phyloP scores from a whole-genome alignment of 2,797 vertebrate species.

The Sebastes iracundus region DNA sequence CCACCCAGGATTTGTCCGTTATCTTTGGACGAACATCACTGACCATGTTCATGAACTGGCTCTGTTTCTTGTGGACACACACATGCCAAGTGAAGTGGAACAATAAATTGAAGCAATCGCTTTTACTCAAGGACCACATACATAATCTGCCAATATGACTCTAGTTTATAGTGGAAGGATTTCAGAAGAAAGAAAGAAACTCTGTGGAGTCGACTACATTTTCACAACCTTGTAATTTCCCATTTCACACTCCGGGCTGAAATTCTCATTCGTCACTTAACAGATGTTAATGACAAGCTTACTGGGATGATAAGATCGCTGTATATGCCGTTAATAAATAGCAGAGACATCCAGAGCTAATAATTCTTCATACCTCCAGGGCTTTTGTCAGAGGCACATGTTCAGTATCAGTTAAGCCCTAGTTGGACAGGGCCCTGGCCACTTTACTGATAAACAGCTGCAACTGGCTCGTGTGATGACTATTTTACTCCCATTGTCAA shows the following conservation, averaged over 20 bases:
- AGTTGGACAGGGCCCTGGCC: constrained; percentile 35
- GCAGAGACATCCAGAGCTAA: background rate
- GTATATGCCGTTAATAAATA: background rate
- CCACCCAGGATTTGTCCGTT: constrained; percentile 67
- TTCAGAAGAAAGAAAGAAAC: constrained; percentile 18
- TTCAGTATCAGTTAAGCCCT: constrained; percentile 59
- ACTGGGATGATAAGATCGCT: background rate
- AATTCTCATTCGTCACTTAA: background rate
- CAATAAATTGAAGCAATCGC: constrained; percentile 50
- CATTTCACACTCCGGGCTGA: constrained; percentile 1
- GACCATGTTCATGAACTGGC: constrained; percentile 57
- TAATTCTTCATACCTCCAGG: constrained; percentile 5
- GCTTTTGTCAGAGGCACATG: constrained; percentile 60
- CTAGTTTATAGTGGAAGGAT: constrained; percentile 25
- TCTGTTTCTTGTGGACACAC: constrained; percentile 32
- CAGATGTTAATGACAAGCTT: constrained; percentile 5
- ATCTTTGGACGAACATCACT: constrained; percentile 68
- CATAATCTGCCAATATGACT: constrained; percentile 42
- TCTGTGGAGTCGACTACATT: background rate
- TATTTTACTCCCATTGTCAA: constrained; percentile 61
- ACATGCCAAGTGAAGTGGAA: constrained; percentile 43
- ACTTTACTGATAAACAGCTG: constrained; percentile 59
- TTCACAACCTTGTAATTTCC: background rate
- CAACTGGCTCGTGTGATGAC: constrained; percentile 41
- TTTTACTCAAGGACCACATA: constrained; percentile 46